phyloP scores from a whole-genome alignment of 2,113 vertebrate species.

The Centropus bengalensis region DNA sequence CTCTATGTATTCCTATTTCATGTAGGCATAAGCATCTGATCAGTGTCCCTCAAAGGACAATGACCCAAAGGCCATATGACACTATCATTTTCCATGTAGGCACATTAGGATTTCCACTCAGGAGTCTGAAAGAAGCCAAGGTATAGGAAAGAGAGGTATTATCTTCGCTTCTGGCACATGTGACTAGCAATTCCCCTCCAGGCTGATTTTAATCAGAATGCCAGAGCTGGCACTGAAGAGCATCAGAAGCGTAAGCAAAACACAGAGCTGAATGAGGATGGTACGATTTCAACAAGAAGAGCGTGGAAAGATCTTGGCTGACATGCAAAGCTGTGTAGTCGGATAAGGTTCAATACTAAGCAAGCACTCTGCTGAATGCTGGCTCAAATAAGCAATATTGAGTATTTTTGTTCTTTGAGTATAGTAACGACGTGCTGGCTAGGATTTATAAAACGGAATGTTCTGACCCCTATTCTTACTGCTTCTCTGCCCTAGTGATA shows the following conservation, averaged over 20 bases:
- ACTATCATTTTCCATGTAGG: neutral
- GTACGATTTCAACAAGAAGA: neutral
- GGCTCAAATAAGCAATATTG: neutral
- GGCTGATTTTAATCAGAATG: neutral
- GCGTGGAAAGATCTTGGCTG: neutral
- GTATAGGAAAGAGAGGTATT: neutral
- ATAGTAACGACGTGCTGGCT: neutral
- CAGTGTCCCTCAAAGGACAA: neutral
- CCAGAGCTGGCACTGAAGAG: neutral
- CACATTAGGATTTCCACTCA: neutral
- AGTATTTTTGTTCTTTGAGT: neutral
- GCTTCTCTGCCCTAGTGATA: neutral
- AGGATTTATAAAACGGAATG: neutral
- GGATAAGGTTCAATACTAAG: neutral
- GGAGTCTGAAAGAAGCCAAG: neutral
- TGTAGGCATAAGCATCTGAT: neutral
- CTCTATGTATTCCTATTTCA: neutral
- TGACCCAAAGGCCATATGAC: neutral
- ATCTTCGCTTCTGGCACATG: neutral
- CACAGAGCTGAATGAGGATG: neutral
- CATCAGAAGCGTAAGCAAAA: neutral
- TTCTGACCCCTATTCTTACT: neutral
- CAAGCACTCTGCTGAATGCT: neutral
- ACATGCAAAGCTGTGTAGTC: neutral
- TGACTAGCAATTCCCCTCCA: neutral